Conservation (phyloP, 2,888 invertebrate species). For the Yponomeuta malinellus region DNA sequence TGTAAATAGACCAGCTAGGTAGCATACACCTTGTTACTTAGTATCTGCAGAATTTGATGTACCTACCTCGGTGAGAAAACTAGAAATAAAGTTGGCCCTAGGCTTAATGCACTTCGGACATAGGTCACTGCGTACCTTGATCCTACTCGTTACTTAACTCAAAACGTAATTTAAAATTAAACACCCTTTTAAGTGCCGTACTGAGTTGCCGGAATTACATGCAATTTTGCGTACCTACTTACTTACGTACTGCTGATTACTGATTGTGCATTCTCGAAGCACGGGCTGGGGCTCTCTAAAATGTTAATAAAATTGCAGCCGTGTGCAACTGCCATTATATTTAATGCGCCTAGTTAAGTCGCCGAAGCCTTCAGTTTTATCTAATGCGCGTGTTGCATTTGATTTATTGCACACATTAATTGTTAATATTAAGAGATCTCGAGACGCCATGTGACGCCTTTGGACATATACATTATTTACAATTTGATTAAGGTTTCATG, state of each 20-base stretch:
- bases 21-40: background rate
- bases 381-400: conserved; percentile 45
- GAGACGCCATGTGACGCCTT: conserved; percentile 40
- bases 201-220: conserved; percentile 15
- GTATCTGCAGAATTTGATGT: background rate
- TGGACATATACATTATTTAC: conserved; percentile 14
- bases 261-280: conserved; percentile 42
- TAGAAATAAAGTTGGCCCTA: background rate
- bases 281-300: conserved; percentile 40
- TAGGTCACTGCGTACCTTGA: conserved; percentile 2
- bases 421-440: conserved; percentile 50
- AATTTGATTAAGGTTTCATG: background rate
- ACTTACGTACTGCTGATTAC: conserved; percentile 37
- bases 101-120: background rate
- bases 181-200: conserved; percentile 13
- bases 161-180: conserved; percentile 14
- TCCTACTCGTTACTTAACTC: conserved; percentile 1
- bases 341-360: conserved; percentile 44
- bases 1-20: background rate
- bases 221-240: conserved; percentile 23
- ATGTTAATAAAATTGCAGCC: conserved; percentile 58
- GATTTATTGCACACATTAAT: conserved; percentile 46
- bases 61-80: background rate
- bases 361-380: conserved; percentile 35
- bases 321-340: conserved; percentile 41